Evolutionary conservation across 2,888 invertebrate species (phyloP), one percentile per base, ranked within the genome.

Genomic region (Octonoba sinensis): DNA sequence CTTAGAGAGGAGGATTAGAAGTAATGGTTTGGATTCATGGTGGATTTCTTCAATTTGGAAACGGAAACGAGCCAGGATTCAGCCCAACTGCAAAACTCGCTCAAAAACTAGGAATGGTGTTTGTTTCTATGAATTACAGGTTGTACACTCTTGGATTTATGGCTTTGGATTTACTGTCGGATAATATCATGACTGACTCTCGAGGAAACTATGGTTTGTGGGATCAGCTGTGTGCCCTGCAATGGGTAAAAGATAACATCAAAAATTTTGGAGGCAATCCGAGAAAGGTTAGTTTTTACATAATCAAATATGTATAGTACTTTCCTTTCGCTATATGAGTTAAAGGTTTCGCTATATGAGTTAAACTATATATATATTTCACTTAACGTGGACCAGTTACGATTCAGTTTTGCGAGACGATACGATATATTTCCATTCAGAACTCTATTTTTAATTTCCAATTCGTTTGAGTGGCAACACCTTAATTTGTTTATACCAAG

Each of bases 111-210:
- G 93, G 95, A 87, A 93, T 95, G 1, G 93, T 96, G 16, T 95
- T 95, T 87, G 96, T 96, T 2, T 91, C 94, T 82, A 95, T 96
- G 8, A 95, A 96, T 87, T 96, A 96, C 89, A 91, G 96, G 86
- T 89, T 93, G 47, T 90, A 90, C n/a, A 88, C 90, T 0, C 89
- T 91, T 82, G 97, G 97, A 4, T 96, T 96, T 87, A 90, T 96
- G 71, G 93, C 96, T 0, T 86, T 88, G 22, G 87, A 87, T 77
- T 90, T 92, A 2, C 89, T 95, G 0, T 57, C 82, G n/a, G 71
- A 82, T 47, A 90, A 92, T 0, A 91, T 92, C 22, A 92, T 94
- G 87, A 94, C 94, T 4, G 79, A 83, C 67, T 75, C 77, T 0
- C 57, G 62, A 0, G 96, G 96, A 47, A 96, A 96, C 88, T 96